Percentiles rank a stretch among this genome's conserved stretches.
Evolutionary conservation across 2,797 vertebrate genomes (phyloP).

Genomic region (Liasis olivaceus): DNA sequence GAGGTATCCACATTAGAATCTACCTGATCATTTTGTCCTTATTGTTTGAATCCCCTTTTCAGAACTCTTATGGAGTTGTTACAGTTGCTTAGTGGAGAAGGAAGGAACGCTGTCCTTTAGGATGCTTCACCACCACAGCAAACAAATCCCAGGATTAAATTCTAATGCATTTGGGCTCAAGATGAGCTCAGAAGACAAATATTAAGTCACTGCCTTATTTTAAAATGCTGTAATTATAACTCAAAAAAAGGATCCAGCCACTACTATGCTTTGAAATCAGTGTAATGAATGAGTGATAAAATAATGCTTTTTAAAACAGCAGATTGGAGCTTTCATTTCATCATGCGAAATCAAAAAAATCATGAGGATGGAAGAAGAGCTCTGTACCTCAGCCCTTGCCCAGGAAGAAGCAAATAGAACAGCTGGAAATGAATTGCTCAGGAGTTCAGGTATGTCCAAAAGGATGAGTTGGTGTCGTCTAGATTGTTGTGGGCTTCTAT

Average conservation of each 20-base stretch:
- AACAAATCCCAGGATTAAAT: neutral
- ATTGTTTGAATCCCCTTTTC: neutral
- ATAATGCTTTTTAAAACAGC: slow-evolving; percentile 37
- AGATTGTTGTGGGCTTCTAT: neutral
- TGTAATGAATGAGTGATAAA: slow-evolving; percentile 1
- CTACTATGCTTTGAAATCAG: neutral
- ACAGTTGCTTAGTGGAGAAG: too few relatives aligned
- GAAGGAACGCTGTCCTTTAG: neutral
- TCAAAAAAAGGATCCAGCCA: neutral
- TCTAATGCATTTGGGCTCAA: neutral
- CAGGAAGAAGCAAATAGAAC: slow-evolving; percentile 59
- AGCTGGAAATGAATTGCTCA: slow-evolving; percentile 33
- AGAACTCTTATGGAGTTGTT: neutral
- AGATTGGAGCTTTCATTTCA: slow-evolving; percentile 69
- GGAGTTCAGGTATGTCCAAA: slow-evolving; percentile 63
- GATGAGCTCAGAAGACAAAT: neutral
- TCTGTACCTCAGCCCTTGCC: slow-evolving; percentile 71
- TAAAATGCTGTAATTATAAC: slow-evolving; percentile 11
- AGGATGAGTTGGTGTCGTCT: neutral
- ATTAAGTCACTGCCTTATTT: neutral
- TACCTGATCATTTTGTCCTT: neutral
- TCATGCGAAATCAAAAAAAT: slow-evolving; percentile 75
- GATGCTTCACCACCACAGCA: neutral
- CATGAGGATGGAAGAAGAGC: slow-evolving; percentile 76
- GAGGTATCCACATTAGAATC: neutral